These are phyloP conservation scores for Porites rus DNA, from an alignment of 92 coral and sea anemone species.

Conservation along the genomic window DNA sequence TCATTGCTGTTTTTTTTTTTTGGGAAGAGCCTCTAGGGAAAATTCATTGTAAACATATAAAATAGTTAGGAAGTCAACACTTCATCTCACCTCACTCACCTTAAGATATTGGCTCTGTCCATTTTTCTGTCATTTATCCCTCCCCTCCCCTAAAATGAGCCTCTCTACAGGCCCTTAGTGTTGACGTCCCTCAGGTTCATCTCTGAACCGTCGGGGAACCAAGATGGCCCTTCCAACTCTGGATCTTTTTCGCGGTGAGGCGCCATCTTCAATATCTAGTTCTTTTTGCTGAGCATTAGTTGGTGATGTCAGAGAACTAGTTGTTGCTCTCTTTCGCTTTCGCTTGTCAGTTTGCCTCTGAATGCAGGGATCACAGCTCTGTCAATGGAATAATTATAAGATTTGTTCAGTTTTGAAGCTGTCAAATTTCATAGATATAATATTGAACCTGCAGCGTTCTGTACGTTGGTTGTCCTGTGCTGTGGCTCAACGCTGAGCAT, in stretches of 20 bases:
- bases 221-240: constrained; percentile 31
- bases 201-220: constrained; percentile 37
- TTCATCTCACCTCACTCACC: too few relatives aligned
- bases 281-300: neutral
- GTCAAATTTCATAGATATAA: too few relatives aligned
- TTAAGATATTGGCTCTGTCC: neutral
- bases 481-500: too few relatives aligned
- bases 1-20: too few relatives aligned
- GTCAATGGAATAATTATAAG: neutral
- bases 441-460: too few relatives aligned
- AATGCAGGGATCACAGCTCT: constrained; percentile 1
- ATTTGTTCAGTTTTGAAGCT: too few relatives aligned
- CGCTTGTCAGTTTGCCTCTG: neutral
- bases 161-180: neutral
- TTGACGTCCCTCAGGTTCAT: constrained; percentile 41
- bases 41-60: too few relatives aligned
- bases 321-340: neutral
- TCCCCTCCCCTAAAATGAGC: constrained; percentile 33
- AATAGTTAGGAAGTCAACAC: too few relatives aligned
- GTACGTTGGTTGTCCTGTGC: too few relatives aligned
- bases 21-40: too few relatives aligned
- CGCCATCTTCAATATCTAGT: constrained; percentile 1
- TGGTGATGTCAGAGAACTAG: neutral
- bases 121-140: neutral
- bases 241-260: constrained; percentile 19